Evolutionary conservation across 2,797 vertebrate species (phyloP).

Genomic region (Sebastes elongatus): DNA sequence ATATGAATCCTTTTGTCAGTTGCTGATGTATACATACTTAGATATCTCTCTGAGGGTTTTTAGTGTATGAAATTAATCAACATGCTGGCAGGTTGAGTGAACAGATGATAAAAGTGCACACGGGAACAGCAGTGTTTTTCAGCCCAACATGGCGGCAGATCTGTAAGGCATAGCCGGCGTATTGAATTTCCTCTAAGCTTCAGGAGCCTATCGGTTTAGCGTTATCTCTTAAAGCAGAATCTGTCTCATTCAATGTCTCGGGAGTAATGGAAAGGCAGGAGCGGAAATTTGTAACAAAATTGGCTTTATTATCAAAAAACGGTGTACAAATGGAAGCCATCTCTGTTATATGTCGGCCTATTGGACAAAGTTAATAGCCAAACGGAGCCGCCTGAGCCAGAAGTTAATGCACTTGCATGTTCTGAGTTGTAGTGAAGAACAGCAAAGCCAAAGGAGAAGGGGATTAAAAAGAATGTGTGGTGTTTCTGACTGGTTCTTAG

Average conservation of each 20-base stretch:
- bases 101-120: conserved; percentile 26
- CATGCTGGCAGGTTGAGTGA: conserved; percentile 6
- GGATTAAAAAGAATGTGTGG: conserved; percentile 59
- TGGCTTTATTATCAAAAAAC: conserved; percentile 20
- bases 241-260: background rate
- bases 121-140: background rate
- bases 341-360: background rate
- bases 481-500: conserved; percentile 63
- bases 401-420: conserved; percentile 51
- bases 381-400: conserved; percentile 5
- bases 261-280: background rate
- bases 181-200: conserved; percentile 40
- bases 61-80: conserved; percentile 35
- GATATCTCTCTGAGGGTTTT: conserved; percentile 37
- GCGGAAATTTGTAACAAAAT: conserved; percentile 13
- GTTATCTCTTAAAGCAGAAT: conserved; percentile 38
- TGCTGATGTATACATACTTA: conserved; percentile 38
- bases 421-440: conserved; percentile 39
- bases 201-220: conserved; percentile 17
- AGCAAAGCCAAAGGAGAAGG: conserved; percentile 49
- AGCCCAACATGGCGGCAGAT: conserved; percentile 23
- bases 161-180: background rate
- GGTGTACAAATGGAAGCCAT: conserved; percentile 21
- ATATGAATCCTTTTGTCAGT: conserved; percentile 35
- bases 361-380: conserved; percentile 34